phyloP scores from a whole-genome alignment of 2,888 invertebrate genomes.

The Trichacis sp. region DNA sequence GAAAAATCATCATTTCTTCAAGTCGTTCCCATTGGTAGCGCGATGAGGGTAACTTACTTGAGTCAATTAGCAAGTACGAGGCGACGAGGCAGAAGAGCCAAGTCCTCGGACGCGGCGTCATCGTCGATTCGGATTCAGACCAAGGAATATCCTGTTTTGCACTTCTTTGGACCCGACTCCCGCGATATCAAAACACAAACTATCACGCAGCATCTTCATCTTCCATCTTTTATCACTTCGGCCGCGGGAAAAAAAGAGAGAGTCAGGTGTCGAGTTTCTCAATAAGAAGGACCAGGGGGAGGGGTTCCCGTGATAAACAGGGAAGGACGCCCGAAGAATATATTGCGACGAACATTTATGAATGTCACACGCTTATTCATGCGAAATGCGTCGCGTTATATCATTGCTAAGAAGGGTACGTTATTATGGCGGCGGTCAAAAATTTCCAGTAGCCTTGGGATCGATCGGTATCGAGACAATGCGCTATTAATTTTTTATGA shows the following conservation, averaged over 20 bases:
- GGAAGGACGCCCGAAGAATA: conserved; percentile 9
- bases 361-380: not conserved
- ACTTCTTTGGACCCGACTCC: not conserved
- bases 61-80: conserved; percentile 17
- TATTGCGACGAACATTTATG: not conserved
- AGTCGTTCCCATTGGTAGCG: too few relatives aligned
- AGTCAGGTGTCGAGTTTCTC: conserved; percentile 34
- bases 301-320: conserved; percentile 18
- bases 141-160: not conserved
- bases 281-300: conserved; percentile 20
- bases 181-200: conserved; percentile 37
- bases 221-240: conserved; percentile 44
- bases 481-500: not conserved
- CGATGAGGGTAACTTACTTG: conserved; percentile 17
- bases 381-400: not conserved
- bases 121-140: not conserved
- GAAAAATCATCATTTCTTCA: too few relatives aligned
- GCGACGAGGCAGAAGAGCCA: conserved; percentile 13
- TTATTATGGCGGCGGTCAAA: not conserved
- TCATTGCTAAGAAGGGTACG: not conserved
- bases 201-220: conserved; percentile 44
- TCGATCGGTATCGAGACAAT: not conserved
- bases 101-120: conserved; percentile 3
- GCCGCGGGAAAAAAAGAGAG: conserved; percentile 37
- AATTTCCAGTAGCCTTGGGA: not conserved